Evolutionary conservation across 2,797 vertebrate species (phyloP).

Genomic region (Botia almorhae): DNA sequence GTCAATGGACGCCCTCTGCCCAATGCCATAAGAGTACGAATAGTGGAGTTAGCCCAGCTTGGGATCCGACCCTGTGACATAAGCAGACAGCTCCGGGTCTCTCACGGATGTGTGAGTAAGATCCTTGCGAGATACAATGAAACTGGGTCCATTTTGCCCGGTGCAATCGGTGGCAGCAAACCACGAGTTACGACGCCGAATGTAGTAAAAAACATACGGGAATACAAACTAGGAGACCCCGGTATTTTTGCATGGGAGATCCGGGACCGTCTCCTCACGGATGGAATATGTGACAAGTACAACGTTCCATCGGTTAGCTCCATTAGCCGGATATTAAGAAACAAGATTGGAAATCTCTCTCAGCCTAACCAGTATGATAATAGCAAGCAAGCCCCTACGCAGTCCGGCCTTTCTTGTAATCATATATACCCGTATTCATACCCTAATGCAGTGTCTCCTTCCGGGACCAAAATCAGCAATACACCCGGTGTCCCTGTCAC

Average conservation of each 20-base stretch:
- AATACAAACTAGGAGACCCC: constrained; percentile 97
- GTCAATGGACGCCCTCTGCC: constrained; percentile 96
- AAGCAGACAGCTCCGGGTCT: constrained; percentile 93
- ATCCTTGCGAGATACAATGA: constrained; percentile 97
- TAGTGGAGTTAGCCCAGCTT: constrained; percentile 96
- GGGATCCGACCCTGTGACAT: constrained; percentile 98
- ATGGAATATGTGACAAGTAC: constrained; percentile 98
- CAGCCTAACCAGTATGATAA: constrained; percentile 87
- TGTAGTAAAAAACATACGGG: constrained; percentile 97
- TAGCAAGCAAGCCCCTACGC: constrained; percentile 83
- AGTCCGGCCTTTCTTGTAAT: constrained; percentile 87
- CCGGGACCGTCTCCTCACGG: constrained; percentile 92
- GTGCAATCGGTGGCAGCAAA: constrained; percentile 97
- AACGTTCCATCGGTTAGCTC: constrained; percentile 98
- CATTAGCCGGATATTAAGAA: constrained; percentile 96
- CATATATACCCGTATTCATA: constrained; percentile 95
- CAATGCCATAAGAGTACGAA: constrained; percentile 92
- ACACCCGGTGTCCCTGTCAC: constrained; percentile 83
- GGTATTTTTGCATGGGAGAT: constrained; percentile 99
- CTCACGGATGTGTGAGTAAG: constrained; percentile 98
- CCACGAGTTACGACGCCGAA: constrained; percentile 97
- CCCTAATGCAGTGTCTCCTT: constrained; percentile 85
- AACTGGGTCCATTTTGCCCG: constrained; percentile 96
- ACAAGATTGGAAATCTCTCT: constrained; percentile 94
- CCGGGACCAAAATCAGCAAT: constrained; percentile 83